A percentile compares a stretch with the other conserved stretches of the same genome.
Conservation (phyloP, 1,140 invertebrate species). For the Teleopsis dalmanni region DNA sequence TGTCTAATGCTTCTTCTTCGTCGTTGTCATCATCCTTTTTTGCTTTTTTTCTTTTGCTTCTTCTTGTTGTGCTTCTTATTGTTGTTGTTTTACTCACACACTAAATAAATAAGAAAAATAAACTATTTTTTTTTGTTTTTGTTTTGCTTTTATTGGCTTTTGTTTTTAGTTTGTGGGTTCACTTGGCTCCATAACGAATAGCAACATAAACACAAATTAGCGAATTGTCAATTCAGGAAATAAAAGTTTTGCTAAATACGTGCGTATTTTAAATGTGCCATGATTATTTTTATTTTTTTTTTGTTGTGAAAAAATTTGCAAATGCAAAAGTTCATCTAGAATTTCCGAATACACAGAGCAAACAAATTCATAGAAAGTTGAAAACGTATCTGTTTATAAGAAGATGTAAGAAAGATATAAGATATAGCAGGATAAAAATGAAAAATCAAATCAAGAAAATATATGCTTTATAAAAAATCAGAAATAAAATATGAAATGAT, state of each 20-base stretch:
- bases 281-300: no score
- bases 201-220: slow-evolving; percentile 6
- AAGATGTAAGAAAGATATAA: no score
- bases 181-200: background rate
- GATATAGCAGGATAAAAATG: no score
- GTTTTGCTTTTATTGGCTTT: background rate
- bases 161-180: background rate
- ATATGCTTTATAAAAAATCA: no score
- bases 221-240: slow-evolving; percentile 10
- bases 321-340: no score
- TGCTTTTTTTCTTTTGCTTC: background rate
- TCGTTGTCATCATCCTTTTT: background rate
- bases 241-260: slow-evolving; percentile 13
- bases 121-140: background rate
- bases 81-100: background rate
- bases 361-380: no score
- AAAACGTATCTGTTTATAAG: no score
- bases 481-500: no score
- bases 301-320: no score
- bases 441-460: no score
- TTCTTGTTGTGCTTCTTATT: no score
- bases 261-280: background rate
- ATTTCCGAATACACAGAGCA: no score
- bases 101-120: background rate
- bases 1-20: background rate